Evolutionary conservation across 2,113 vertebrate genomes (phyloP).

Genomic region (Murina feae): DNA sequence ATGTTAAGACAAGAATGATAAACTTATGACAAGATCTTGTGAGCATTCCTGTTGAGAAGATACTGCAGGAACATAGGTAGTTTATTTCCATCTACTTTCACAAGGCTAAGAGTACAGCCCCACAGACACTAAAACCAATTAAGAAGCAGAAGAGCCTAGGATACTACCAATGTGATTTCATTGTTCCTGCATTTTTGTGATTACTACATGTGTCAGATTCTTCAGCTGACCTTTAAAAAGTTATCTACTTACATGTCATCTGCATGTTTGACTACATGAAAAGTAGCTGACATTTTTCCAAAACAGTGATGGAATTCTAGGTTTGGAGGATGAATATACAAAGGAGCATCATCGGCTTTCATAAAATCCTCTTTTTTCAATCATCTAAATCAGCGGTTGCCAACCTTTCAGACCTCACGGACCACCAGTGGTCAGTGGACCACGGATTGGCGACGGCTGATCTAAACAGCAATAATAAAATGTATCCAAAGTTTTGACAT

Average conservation of each 20-base stretch:
- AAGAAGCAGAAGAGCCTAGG: background rate
- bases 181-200: background rate
- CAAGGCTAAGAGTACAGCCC: background rate
- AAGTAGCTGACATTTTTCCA: background rate
- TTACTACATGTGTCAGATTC: background rate
- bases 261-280: background rate
- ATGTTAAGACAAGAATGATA: background rate
- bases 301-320: background rate
- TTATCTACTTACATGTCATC: background rate
- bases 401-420: too few species aligned
- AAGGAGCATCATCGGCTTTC: background rate
- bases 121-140: background rate
- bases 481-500: background rate
- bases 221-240: background rate
- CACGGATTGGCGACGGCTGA: background rate
- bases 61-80: background rate
- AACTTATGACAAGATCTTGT: slow-evolving; percentile 1
- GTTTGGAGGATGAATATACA: background rate
- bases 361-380: background rate
- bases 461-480: background rate
- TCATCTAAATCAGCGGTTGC: too few species aligned
- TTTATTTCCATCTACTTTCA: background rate
- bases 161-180: background rate
- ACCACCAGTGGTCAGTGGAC: too few species aligned
- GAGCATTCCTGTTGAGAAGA: background rate